phyloP scores from a whole-genome alignment of 2,888 invertebrate species.

The Melangyna quadrimaculata region DNA sequence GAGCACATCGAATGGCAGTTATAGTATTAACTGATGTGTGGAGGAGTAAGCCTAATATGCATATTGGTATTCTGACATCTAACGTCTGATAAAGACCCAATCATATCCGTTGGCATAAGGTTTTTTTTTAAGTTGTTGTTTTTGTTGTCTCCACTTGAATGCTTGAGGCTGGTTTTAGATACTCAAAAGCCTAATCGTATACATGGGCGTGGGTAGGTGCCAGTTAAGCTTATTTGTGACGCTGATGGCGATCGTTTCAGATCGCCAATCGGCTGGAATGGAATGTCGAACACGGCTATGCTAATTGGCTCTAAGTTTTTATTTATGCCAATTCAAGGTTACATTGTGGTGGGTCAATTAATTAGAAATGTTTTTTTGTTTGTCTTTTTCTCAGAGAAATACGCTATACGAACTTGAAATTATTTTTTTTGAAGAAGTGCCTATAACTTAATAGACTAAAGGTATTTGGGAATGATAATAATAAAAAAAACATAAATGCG shows the following conservation, averaged over 20 bases:
- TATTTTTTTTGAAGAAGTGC: background rate
- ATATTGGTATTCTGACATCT: conserved; percentile 36
- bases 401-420: background rate
- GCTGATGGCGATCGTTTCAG: conserved; percentile 48
- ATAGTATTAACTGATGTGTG: background rate
- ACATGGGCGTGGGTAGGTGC: conserved; percentile 64
- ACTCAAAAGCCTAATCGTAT: conserved; percentile 25
- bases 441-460: background rate
- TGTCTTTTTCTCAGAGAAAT: background rate
- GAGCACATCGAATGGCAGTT: conserved; percentile 9
- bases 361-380: conserved; percentile 22
- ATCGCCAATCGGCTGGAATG: conserved; percentile 55
- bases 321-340: conserved; percentile 58
- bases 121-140: background rate
- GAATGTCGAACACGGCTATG: conserved; percentile 64
- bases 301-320: conserved; percentile 58
- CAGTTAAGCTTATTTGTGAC: conserved; percentile 53
- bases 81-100: conserved; percentile 56
- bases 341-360: conserved; percentile 51
- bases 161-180: conserved; percentile 44
- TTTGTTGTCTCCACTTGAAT: background rate
- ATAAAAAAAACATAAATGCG: too few relatives aligned
- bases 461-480: background rate
- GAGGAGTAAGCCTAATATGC: conserved; percentile 36
- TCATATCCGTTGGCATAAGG: conserved; percentile 43